Evolutionary conservation across 2,888 invertebrate genomes (phyloP).

Genomic region (Psylliodes chrysocephalus): DNA sequence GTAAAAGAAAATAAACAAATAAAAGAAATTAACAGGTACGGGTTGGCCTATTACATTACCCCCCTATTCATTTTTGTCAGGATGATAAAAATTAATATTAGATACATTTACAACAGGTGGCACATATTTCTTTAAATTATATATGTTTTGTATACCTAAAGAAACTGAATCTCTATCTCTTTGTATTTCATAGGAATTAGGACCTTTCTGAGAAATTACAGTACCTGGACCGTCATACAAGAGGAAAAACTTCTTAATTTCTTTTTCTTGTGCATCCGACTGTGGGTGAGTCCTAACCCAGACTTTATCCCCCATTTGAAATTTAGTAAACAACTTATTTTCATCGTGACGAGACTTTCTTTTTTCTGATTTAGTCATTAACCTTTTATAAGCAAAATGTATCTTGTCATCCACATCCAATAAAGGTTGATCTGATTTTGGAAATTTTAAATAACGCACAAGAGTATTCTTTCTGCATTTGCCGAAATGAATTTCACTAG

Average conservation of each 20-base stretch:
- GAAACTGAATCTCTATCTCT: background rate
- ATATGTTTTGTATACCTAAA: background rate
- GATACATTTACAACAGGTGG: background rate
- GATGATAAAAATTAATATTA: too few species aligned
- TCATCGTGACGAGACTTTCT: background rate
- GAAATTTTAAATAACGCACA: background rate
- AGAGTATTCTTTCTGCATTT: background rate
- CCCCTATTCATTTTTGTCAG: too few species aligned
- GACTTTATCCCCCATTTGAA: background rate
- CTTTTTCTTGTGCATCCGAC: background rate
- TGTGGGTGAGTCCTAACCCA: conserved; percentile 3
- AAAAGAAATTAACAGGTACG: too few species aligned
- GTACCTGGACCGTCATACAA: background rate
- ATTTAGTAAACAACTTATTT: background rate
- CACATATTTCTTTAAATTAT: background rate
- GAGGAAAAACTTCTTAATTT: conserved; percentile 14
- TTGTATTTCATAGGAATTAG: conserved; percentile 5
- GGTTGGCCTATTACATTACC: too few species aligned
- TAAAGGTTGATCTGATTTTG: background rate
- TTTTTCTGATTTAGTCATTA: conserved; percentile 10
- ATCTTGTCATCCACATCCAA: background rate
- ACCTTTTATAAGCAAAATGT: background rate
- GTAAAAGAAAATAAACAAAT: too few species aligned
- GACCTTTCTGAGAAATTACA: background rate
- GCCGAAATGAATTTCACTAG: background rate